Evolutionary conservation across 35 echinoderm and acorn worm species (phyloP), one percentile per base, ranked within the genome.

Genomic region (Anneissia japonica): DNA sequence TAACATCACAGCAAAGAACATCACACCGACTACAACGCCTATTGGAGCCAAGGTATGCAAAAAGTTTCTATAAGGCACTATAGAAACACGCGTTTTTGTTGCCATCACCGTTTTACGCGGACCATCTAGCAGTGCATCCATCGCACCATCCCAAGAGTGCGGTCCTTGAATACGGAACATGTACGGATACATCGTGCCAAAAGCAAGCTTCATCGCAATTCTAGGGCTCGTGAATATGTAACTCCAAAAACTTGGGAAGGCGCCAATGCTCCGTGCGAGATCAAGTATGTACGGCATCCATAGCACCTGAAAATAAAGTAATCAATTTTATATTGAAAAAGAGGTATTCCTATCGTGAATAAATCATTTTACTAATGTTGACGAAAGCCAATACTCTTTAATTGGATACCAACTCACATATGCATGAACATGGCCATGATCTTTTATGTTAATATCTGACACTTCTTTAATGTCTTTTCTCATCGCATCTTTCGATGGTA

Each of bases 101-200:
- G 51, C 1, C 19, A 19, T 64, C 19, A 23, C 19, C 51, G 19
- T 64, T 64, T 64, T 64, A 64, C 51, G 51, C 51, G 51, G 5
- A 26, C 7, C 36, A 3, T 93, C 84, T 3, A 77, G 35, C 72
- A 97, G 91, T 21, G 56, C 76, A n/a, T 93, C 41, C 36, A 77
- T 79, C 35, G 95, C 95, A 4, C 91, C 91, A 0, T 86, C 30
- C 95, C 95, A 97, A 39, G 84, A 83, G 43, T 93, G 91, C 14
- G 95, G 95, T 30, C 95, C 95, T 13, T 80, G 35, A 10, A 97
- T 82, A 32, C 95, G 88, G 56, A 91, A 93, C 14, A 31, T 76
- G 17, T 91, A 82, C 17, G 95, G 95, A 38, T 93, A 87, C 34
- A 83, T 83, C 7, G 95, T 88, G 0, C 95, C 86, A 72, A 93